Evolutionary conservation across 2,113 vertebrate genomes (phyloP).

Genomic region (Ciconia stormi): DNA sequence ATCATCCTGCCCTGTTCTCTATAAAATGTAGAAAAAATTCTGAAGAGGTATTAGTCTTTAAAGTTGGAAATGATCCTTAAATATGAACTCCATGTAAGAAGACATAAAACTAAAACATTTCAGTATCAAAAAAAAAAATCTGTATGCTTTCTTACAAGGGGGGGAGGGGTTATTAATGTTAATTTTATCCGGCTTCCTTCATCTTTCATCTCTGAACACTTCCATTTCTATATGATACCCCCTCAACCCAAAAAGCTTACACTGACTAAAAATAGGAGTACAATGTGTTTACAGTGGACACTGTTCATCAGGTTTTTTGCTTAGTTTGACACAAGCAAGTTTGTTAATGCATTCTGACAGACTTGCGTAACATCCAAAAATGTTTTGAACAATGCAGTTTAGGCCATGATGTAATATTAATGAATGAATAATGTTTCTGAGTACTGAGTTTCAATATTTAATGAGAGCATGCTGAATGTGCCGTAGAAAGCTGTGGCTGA

Average conservation of each 20-base stretch:
- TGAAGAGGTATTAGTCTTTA: not conserved
- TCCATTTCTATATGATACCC: not conserved
- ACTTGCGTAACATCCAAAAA: conserved; percentile 63
- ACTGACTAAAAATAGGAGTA: not conserved
- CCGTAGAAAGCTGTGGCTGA: conserved; percentile 32
- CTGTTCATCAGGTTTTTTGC: conserved; percentile 9
- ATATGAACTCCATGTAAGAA: not conserved
- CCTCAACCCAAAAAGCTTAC: not conserved
- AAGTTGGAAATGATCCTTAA: not conserved
- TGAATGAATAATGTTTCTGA: conserved; percentile 80
- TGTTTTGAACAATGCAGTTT: conserved; percentile 80
- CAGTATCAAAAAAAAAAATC: not conserved
- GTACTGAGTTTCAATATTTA: conserved; percentile 85
- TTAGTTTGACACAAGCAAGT: conserved; percentile 51
- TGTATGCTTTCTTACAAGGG: not conserved
- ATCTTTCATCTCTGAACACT: not conserved
- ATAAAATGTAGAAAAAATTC: not conserved
- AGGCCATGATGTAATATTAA: conserved; percentile 85
- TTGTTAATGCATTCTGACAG: conserved; percentile 70
- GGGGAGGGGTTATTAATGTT: not conserved
- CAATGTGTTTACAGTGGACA: not conserved
- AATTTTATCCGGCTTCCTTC: not conserved
- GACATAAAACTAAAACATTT: not conserved
- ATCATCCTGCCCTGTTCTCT: not conserved
- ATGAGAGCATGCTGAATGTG: conserved; percentile 60